Percentiles rank a stretch among this genome's conserved stretches.
These are phyloP conservation scores for Myocastor coypus DNA, from an alignment of 2,113 vertebrate genomes.

Conservation along the genomic window DNA sequence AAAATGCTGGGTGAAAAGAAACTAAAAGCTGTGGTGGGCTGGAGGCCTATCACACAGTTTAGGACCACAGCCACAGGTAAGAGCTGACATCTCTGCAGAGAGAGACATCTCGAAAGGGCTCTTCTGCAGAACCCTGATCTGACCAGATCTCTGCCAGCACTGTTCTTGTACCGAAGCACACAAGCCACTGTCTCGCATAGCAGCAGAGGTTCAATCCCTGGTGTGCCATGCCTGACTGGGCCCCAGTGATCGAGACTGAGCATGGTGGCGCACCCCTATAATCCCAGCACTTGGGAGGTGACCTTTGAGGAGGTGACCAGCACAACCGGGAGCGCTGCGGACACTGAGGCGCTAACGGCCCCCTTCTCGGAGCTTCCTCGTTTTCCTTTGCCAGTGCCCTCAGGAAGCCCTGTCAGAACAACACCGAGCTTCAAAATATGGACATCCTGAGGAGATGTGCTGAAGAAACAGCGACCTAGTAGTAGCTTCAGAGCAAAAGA, in stretches of 20 bases:
- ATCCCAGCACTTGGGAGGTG: background rate
- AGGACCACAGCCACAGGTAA: background rate
- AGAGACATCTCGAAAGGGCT: background rate
- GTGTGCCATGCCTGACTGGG: too few relatives aligned
- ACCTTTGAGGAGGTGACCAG: background rate
- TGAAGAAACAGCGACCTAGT: background rate
- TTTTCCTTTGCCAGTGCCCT: background rate
- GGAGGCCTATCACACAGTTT: background rate
- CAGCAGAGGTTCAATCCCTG: too few relatives aligned
- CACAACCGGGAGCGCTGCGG: background rate
- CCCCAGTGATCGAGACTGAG: too few relatives aligned
- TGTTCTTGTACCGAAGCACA: slow-evolving; percentile 1
- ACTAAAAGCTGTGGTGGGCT: background rate
- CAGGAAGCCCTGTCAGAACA: background rate
- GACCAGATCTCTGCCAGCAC: slow-evolving; percentile 5
- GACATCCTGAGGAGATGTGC: background rate
- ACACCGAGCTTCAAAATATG: background rate
- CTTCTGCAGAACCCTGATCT: background rate
- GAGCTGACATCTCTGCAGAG: background rate
- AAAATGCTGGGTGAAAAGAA: too few relatives aligned
- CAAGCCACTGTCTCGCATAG: background rate
- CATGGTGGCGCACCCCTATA: too few relatives aligned
- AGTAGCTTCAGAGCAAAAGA: slow-evolving; percentile 2
- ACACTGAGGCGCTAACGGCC: background rate
- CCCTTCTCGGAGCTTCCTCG: background rate